Evolutionary conservation across 2,797 vertebrate genomes (phyloP).

Genomic region (Potorous gilbertii): DNA sequence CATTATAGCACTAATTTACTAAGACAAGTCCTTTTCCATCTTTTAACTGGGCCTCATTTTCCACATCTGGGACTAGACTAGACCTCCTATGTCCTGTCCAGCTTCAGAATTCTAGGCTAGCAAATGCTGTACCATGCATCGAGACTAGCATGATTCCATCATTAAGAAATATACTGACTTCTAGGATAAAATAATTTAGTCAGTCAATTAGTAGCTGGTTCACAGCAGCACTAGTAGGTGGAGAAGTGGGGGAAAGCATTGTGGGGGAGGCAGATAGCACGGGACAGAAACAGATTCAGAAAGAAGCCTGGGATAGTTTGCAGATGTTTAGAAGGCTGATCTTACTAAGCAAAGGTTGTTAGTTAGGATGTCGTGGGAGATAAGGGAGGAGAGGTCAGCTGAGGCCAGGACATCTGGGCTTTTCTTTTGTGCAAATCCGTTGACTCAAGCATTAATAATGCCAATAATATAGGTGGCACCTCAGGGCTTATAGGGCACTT

Average conservation of each 20-base stretch:
- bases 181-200: neutral
- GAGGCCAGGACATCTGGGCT: neutral
- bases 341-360: neutral
- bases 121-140: neutral
- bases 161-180: neutral
- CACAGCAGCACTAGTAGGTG: neutral
- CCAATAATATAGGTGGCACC: no score
- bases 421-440: neutral
- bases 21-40: neutral
- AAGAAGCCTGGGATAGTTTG: neutral
- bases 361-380: neutral
- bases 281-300: neutral
- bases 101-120: neutral
- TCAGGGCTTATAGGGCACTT: neutral
- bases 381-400: neutral
- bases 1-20: neutral
- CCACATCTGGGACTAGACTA: neutral
- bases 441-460: neutral
- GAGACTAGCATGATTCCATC: neutral
- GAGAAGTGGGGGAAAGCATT: neutral
- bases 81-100: neutral
- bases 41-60: neutral
- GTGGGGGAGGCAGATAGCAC: neutral
- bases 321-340: neutral
- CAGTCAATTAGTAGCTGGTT: neutral